Evolutionary conservation across 1,140 invertebrate species (phyloP).

Genomic region (Sycobia sp.): DNA sequence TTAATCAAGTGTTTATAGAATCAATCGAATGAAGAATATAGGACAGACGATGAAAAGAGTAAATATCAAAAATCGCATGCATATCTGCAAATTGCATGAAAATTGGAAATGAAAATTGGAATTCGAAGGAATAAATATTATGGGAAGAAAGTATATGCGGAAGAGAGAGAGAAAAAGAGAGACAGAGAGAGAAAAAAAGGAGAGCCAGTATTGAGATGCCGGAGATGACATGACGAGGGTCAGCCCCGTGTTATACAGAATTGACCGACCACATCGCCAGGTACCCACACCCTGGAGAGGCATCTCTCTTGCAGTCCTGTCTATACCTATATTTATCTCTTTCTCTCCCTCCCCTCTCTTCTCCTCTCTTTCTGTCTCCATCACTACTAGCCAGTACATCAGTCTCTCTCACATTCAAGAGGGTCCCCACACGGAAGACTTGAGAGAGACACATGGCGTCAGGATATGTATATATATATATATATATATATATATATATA

Average conservation of each 20-base stretch:
- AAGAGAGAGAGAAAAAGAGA: conserved; percentile 7
- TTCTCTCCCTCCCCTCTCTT: conserved; percentile 2
- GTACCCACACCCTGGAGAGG: conserved; percentile 26
- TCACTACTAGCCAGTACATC: too few species aligned
- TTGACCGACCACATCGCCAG: conserved; percentile 55
- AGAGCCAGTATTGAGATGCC: conserved; percentile 53
- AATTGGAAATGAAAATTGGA: too few species aligned
- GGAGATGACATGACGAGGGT: conserved; percentile 58
- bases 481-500: too few species aligned
- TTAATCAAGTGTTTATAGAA: too few species aligned
- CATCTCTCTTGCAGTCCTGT: background rate
- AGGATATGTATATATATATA: too few species aligned
- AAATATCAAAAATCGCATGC: too few species aligned
- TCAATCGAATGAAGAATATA: too few species aligned
- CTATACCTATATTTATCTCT: background rate
- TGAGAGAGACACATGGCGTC: too few species aligned
- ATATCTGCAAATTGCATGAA: too few species aligned
- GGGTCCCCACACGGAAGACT: too few species aligned
- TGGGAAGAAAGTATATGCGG: conserved; percentile 1
- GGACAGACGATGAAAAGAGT: too few species aligned
- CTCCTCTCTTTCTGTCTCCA: background rate
- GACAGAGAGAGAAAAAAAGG: background rate
- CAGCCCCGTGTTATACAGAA: conserved; percentile 41
- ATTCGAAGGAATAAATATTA: too few species aligned
- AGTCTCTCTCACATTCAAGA: conserved; percentile 10